Evolutionary conservation across 2,888 invertebrate genomes (phyloP).

Genomic region (Eupelmus urozonus): DNA sequence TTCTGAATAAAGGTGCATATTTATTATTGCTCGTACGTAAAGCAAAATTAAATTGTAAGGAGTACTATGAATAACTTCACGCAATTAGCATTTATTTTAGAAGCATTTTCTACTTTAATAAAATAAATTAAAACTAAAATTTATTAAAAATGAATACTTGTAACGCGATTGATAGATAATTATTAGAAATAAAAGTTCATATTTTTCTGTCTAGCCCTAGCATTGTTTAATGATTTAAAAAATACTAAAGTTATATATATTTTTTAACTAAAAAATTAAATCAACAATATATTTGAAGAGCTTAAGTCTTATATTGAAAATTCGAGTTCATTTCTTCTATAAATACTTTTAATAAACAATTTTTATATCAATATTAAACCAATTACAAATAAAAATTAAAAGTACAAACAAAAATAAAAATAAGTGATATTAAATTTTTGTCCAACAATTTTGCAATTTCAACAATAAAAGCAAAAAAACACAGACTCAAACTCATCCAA

Average conservation of each 20-base stretch:
- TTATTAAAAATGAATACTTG: constrained; percentile 1
- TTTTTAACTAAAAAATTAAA: too few species aligned
- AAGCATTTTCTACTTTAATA: constrained; percentile 7
- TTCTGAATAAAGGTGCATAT: constrained; percentile 31
- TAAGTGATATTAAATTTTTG: too few species aligned
- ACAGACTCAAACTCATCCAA: constrained; percentile 56
- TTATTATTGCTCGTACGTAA: constrained; percentile 33
- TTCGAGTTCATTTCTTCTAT: constrained; percentile 5
- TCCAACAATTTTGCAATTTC: too few species aligned
- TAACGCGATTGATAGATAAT: background rate
- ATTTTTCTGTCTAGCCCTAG: background rate
- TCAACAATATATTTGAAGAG: constrained; percentile 41
- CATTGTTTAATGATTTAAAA: too few species aligned
- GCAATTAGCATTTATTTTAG: constrained; percentile 21
- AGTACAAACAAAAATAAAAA: constrained; percentile 16
- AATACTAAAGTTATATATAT: too few species aligned
- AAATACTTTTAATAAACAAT: constrained; percentile 16
- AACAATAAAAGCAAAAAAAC: constrained; percentile 55
- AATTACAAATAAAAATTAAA: constrained; percentile 3
- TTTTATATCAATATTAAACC: background rate
- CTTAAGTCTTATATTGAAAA: constrained; percentile 37
- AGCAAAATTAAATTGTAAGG: constrained; percentile 48
- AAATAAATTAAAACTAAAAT: background rate
- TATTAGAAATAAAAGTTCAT: background rate
- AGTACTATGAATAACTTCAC: constrained; percentile 16